These are phyloP conservation scores for Coregonus ussuriensis DNA, from an alignment of 2,797 vertebrate species.

Conservation along the genomic window DNA sequence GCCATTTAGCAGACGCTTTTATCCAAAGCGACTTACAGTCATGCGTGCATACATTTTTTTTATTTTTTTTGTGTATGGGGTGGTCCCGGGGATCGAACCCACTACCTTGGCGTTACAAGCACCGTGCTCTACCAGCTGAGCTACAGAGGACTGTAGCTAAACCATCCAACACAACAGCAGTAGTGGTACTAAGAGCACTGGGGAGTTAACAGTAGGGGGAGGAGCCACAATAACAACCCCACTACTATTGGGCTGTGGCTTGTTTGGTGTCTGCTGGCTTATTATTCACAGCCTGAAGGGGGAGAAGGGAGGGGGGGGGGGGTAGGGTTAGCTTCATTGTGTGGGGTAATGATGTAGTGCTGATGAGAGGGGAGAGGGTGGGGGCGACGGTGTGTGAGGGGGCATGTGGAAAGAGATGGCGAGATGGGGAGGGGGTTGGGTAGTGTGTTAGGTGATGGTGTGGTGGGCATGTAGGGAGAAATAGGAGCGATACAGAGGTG, in stretches of 20 bases:
- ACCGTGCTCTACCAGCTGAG: no score
- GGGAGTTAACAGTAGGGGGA: slow-evolving; percentile 35
- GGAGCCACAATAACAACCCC: slow-evolving; percentile 34
- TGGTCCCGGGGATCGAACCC: no score
- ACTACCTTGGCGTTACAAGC: no score
- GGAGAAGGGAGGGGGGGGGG: neutral
- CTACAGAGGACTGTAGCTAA: neutral
- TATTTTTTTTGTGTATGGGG: no score
- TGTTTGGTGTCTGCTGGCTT: slow-evolving; percentile 13
- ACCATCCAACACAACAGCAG: neutral
- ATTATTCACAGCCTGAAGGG: slow-evolving; percentile 23
- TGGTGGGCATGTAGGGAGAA: neutral
- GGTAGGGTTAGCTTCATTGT: neutral
- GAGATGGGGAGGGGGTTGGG: neutral
- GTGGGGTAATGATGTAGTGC: neutral
- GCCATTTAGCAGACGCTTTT: no score
- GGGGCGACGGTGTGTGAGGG: slow-evolving; percentile 1
- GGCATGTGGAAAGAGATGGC: neutral
- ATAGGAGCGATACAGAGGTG: neutral
- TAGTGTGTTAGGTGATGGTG: neutral
- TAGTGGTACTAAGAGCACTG: neutral
- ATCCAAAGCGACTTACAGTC: no score
- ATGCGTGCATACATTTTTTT: no score
- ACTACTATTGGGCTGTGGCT: slow-evolving; percentile 12
- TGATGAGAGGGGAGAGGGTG: slow-evolving; percentile 27